Base-by-base conservation (phyloP, 2,888 invertebrate genomes). In the Philereme vetulata region DNA sequence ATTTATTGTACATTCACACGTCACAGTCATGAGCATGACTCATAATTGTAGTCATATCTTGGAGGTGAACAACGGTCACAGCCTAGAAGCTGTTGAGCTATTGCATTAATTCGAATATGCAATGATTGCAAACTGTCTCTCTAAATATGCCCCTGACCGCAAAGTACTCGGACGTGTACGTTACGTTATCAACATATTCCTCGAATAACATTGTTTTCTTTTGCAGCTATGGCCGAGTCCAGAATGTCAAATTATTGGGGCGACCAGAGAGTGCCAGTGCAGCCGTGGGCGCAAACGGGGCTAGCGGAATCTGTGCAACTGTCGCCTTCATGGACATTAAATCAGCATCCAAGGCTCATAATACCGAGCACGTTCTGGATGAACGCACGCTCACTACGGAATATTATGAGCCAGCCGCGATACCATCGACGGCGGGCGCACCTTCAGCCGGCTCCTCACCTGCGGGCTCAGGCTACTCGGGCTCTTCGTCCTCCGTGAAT, bases 301-400 rank as follows among this genome's bases (percentile, higher is more conserved):
- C 92, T 89, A 93, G 93, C 89, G 94, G 95, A 85, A 93, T 95
- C 88, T 96, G 96, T 93, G 97, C 97, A 90, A 96, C 97, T 86
- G 97, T 97, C 93, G 97, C 97, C 92, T 98, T 98, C 94, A 97
- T 98, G 95, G 98, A 98, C 94, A 98, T 98, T 94, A 97, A 97
- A 93, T 97, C 97, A 82, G 98, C 98, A 86, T 95, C 97, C 85
- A 98, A 98, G 93, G 97, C 98, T 75, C 97, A 97, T 92, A 96
- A 96, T 88, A 95, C 95, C 80, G 97, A 97, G 88, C 97, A 97
- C 93, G 96, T 96, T 85, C 88, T 98, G 91, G 97, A 97, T 87
- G 97, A 97, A 84, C 93, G 96, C 82, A 94, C 95, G 80, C 95
- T 97, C 92, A 96, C 96, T 88, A 97, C 97, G 80, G 97, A 97